phyloP scores from a whole-genome alignment of 2,888 invertebrate species.

The Nomada lathburiana region DNA sequence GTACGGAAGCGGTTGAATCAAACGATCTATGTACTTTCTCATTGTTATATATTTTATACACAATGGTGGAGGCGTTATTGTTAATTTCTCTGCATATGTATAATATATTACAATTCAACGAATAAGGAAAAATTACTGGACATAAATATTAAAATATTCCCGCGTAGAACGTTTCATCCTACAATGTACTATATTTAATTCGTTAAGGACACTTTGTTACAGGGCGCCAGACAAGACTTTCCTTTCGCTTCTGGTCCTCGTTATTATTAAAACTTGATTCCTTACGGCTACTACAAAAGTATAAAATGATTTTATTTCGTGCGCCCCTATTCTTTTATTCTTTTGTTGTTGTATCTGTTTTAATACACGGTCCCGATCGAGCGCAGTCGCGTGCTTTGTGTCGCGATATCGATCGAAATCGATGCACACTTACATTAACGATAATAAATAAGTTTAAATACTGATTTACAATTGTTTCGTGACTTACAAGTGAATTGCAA shows the following conservation, averaged over 20 bases:
- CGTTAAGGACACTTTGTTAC: conserved; percentile 61
- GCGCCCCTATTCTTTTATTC: conserved; percentile 32
- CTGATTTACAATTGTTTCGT: conserved; percentile 82
- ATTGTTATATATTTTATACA: conserved; percentile 70
- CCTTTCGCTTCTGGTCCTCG: conserved; percentile 4
- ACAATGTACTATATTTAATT: conserved; percentile 40
- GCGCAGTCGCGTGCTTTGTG: neutral
- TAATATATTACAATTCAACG: conserved; percentile 74
- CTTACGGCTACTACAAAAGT: conserved; percentile 74
- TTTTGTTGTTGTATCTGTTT: neutral
- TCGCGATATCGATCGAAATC: conserved; percentile 44
- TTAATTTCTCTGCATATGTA: conserved; percentile 70
- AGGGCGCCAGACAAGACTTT: conserved; percentile 50
- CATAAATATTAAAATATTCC: conserved; percentile 70
- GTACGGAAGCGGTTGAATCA: conserved; percentile 53
- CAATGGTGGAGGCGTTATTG: conserved; percentile 63
- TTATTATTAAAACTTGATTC: conserved; percentile 32
- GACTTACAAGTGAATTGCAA: conserved; percentile 72
- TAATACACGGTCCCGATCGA: conserved; percentile 39
- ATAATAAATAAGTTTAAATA: conserved; percentile 84
- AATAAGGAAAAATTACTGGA: conserved; percentile 62
- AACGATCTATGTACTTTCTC: conserved; percentile 54
- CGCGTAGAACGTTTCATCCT: conserved; percentile 56
- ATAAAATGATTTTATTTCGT: conserved; percentile 77
- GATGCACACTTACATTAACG: conserved; percentile 72